Conservation (phyloP, 1,140 invertebrate species). For the roundworm (Caenorhabditis elegans) region DNA sequence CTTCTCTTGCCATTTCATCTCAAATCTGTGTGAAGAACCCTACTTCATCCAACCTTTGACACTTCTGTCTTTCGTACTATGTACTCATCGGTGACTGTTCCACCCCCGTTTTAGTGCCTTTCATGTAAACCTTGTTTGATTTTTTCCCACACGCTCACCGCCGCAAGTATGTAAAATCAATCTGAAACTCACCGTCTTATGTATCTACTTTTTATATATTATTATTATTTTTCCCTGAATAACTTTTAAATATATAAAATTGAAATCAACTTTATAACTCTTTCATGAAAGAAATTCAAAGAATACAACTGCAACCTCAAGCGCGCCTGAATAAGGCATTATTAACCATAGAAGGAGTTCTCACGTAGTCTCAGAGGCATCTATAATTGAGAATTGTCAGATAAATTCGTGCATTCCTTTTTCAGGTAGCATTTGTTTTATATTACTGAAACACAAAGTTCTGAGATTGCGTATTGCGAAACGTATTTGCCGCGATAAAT, state of each 20-base stretch:
- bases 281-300: background rate
- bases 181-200: background rate
- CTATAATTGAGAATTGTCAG: too few relatives aligned
- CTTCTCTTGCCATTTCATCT: background rate
- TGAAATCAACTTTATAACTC: background rate
- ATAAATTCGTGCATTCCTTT: too few relatives aligned
- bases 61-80: conserved; percentile 3
- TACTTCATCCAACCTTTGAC: background rate
- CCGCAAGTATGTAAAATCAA: background rate
- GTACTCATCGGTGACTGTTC: background rate
- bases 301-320: background rate
- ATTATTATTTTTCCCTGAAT: background rate
- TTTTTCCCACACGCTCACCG: too few relatives aligned
- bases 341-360: background rate
- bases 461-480: too few relatives aligned
- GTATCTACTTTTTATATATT: background rate
- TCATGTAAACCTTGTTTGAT: background rate
- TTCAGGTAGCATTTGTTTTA: too few relatives aligned
- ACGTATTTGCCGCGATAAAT: too few relatives aligned
- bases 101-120: background rate
- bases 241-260: background rate
- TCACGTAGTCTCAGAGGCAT: conserved; percentile 2
- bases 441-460: too few relatives aligned
- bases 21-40: background rate
- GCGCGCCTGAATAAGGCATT: background rate